phyloP scores from a whole-genome alignment of 2,797 vertebrate genomes.

The Staurois parvus region DNA sequence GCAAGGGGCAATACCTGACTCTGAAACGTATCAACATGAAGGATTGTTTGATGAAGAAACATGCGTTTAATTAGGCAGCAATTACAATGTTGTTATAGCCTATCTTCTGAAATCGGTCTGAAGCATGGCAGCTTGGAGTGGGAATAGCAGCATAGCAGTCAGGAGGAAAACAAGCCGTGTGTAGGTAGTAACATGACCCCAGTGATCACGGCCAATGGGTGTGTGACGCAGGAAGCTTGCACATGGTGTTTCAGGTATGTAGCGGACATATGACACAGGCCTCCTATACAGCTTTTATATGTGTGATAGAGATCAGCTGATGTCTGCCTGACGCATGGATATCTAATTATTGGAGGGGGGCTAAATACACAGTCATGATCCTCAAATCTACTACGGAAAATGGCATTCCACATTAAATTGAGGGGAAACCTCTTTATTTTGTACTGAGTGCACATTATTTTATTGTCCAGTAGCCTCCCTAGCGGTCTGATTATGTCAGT shows the following conservation, averaged over 20 bases:
- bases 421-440: too few relatives aligned
- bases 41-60: not conserved
- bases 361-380: too few relatives aligned
- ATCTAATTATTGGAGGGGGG: too few relatives aligned
- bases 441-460: too few relatives aligned
- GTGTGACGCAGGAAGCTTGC: not conserved
- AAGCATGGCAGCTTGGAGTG: not conserved
- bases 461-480: too few relatives aligned
- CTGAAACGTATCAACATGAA: not conserved
- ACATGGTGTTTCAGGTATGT: not conserved
- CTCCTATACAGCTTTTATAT: too few relatives aligned
- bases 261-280: not conserved
- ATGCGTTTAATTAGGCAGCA: not conserved
- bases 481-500: too few relatives aligned
- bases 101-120: not conserved
- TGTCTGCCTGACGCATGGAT: too few relatives aligned
- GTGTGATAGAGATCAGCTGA: too few relatives aligned
- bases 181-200: not conserved
- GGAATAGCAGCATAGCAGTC: not conserved
- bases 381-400: too few relatives aligned
- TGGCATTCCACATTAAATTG: too few relatives aligned
- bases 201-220: not conserved
- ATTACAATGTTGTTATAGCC: not conserved
- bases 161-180: conserved; percentile 18
- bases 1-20: not conserved